Conservation (phyloP, 1,140 invertebrate genomes). For the Ectropis grisescens region DNA sequence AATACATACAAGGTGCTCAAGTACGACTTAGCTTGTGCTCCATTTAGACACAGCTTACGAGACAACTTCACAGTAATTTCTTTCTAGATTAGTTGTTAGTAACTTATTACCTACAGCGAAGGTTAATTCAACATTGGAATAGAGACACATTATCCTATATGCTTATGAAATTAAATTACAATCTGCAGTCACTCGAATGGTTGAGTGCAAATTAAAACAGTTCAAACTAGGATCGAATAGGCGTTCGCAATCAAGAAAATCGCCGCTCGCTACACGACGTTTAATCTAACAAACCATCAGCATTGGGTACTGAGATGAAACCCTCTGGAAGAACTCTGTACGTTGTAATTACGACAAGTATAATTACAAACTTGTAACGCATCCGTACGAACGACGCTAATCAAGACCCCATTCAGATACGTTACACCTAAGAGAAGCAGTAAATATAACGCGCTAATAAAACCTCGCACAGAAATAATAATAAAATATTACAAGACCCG, state of each 20-base stretch:
- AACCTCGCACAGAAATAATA: constrained; percentile 62
- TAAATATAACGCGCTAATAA: constrained; percentile 64
- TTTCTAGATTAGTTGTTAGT: too few species aligned
- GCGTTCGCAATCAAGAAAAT: constrained; percentile 46
- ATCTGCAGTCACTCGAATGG: too few species aligned
- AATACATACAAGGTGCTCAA: too few species aligned
- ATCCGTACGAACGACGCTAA: constrained; percentile 47
- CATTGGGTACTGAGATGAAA: constrained; percentile 46
- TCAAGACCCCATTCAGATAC: constrained; percentile 60
- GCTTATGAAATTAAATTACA: too few species aligned
- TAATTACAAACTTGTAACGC: constrained; percentile 62
- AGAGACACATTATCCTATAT: too few species aligned
- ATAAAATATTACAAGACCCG: constrained; percentile 64
- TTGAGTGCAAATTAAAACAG: constrained; percentile 23
- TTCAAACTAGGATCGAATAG: constrained; percentile 27
- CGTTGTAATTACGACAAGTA: constrained; percentile 64
- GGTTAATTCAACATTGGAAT: too few species aligned
- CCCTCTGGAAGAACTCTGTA: too few species aligned
- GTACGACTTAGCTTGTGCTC: too few species aligned
- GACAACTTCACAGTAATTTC: too few species aligned
- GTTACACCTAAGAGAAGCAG: constrained; percentile 48
- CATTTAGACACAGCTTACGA: too few species aligned
- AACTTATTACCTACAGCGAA: too few species aligned
- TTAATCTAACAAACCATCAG: constrained; percentile 63
- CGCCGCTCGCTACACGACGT: constrained; percentile 37